Conservation (phyloP, 2,113 vertebrate genomes). For the Ursus arctos region DNA sequence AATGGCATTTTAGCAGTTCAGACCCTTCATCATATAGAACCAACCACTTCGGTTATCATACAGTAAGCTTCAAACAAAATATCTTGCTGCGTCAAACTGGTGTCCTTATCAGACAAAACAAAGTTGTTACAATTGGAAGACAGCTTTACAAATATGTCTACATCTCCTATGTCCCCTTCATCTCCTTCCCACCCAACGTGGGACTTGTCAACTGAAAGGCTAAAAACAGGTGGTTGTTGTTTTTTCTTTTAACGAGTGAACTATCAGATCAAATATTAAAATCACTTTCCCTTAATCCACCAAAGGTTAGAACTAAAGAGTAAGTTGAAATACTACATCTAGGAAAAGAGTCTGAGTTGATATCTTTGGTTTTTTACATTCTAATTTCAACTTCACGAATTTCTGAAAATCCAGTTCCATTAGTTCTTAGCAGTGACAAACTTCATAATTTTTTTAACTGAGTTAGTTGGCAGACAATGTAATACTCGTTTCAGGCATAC, state of each 20-base stretch:
- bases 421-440: neutral
- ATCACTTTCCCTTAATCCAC: neutral
- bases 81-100: neutral
- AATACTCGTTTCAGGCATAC: neutral
- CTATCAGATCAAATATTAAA: neutral
- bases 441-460: neutral
- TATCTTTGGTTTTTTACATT: neutral
- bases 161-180: neutral
- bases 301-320: neutral
- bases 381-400: neutral
- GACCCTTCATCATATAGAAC: neutral
- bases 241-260: neutral
- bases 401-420: neutral
- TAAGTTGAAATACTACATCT: neutral
- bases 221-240: neutral
- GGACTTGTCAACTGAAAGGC: neutral
- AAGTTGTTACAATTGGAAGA: neutral
- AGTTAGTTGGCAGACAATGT: neutral
- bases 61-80: neutral
- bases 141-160: neutral
- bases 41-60: neutral
- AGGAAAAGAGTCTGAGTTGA: neutral
- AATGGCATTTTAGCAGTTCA: neutral
- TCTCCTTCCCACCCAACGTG: neutral
- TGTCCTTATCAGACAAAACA: neutral